Conservation (phyloP, 2,113 vertebrate genomes). For the Dolichotis patagonum region DNA sequence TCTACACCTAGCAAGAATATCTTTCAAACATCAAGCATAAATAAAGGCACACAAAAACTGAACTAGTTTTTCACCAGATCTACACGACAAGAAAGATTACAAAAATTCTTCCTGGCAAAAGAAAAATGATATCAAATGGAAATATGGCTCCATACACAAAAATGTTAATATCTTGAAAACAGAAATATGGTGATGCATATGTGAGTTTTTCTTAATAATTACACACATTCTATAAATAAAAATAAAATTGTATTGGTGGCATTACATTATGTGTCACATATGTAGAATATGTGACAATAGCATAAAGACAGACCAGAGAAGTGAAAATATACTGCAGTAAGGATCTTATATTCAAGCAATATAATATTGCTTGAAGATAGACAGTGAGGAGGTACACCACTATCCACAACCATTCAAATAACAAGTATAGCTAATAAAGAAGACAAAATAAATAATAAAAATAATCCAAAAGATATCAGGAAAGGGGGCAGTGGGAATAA, state of each 20-base stretch:
- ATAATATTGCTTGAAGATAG: not conserved
- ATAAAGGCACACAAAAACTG: not conserved
- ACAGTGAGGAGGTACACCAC: not conserved
- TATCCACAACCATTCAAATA: not conserved
- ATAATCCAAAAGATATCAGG: not conserved
- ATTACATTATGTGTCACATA: not conserved
- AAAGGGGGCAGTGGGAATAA: not conserved
- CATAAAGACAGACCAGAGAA: not conserved
- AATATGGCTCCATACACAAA: not conserved
- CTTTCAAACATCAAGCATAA: not conserved
- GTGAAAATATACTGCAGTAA: not conserved
- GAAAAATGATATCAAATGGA: not conserved
- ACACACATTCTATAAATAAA: not conserved
- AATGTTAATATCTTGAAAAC: not conserved
- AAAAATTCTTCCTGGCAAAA: not conserved
- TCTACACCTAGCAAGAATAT: not conserved
- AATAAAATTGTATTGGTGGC: not conserved
- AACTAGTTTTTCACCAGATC: not conserved
- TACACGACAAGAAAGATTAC: not conserved
- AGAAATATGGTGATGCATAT: not conserved
- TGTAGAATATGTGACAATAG: not conserved
- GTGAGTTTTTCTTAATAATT: not conserved
- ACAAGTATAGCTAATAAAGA: not conserved
- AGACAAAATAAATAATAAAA: not conserved
- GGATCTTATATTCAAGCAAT: not conserved